phyloP scores from a whole-genome alignment of 1,140 invertebrate genomes.

The Bacillus rossius region DNA sequence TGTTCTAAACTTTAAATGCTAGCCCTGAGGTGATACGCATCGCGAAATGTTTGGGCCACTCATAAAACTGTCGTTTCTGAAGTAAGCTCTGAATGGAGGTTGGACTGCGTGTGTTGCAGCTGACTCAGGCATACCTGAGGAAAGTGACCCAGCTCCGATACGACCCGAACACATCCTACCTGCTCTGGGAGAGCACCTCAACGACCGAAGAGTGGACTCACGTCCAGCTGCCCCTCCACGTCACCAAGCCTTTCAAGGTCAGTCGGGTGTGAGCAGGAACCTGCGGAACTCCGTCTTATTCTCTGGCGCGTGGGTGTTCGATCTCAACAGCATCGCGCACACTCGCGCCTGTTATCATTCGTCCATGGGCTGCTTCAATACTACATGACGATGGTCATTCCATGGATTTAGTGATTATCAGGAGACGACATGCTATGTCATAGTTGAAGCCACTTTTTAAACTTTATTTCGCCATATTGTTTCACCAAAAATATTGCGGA shows the following conservation, averaged over 20 bases:
- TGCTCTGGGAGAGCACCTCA: conserved; percentile 23
- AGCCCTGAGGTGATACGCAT: too few relatives aligned
- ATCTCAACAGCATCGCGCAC: neutral
- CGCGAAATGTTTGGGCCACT: too few relatives aligned
- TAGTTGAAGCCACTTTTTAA: too few relatives aligned
- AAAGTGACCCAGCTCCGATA: conserved; percentile 22
- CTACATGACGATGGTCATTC: neutral
- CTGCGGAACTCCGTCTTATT: neutral
- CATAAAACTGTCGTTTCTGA: too few relatives aligned
- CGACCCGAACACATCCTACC: conserved; percentile 21
- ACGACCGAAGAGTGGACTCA: conserved; percentile 20
- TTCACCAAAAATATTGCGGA: too few relatives aligned
- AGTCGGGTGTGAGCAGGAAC: neutral
- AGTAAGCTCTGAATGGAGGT: too few relatives aligned
- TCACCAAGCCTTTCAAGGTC: conserved; percentile 30
- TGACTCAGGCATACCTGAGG: conserved; percentile 24
- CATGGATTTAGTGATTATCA: neutral
- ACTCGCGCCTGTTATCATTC: neutral
- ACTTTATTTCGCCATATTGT: too few relatives aligned
- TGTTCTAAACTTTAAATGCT: too few relatives aligned
- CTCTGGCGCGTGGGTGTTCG: neutral
- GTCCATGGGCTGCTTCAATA: neutral
- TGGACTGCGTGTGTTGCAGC: too few relatives aligned
- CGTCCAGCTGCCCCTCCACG: conserved; percentile 23
- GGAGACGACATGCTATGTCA: neutral